Evolutionary conservation across 2,113 vertebrate genomes (phyloP), one percentile per base, ranked within the genome.

Genomic region (Microcebus lehilahytsara): DNA sequence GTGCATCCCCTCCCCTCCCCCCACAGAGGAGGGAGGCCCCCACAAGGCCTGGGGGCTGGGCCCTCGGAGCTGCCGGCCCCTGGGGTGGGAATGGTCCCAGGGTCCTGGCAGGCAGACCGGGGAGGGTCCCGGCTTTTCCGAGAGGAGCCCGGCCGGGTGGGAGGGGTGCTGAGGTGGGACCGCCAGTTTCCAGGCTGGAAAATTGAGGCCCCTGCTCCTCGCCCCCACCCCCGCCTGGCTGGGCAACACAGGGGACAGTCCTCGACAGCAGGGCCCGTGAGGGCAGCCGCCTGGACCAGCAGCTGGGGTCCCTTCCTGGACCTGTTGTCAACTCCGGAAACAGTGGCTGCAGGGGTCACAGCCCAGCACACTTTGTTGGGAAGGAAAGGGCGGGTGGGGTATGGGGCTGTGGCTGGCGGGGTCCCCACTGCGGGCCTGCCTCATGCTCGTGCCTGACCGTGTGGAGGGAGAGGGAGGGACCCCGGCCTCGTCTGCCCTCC

Each of bases 271-370:
- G 97, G 97, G 97, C 98, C 98, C 89, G 0, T 0, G 23, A 3
- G 75, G 89, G 97, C 96, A 93, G 95, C 75, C 53, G 49, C 87
- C 25, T 53, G 96, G 98, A 97, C 96, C 97, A 87, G 97, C 97
- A 95, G 91, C 13, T 12, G 19, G 92, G 92, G 98, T 53, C 98
- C 98, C 98, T 99, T 99, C 99, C 99, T 98, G 98, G 79, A 98
- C 97, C 98, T 99, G 98, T 99, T 98, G 98, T 98, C 97, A 98
- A 98, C 98, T 98, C 98, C 98, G 99, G 98, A 99, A 99, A 98
- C 91, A 58, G 98, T 80, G 95, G 98, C 98, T 95, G 74, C 96
- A 69, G 49, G 77, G 98, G 98, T 95, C 98, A 97, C 95, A 74
- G 98, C 98, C 98, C 98, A 95, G 90, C 3, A 22, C 66, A 49